Evolutionary conservation across 92 coral and sea anemone genomes (phyloP).

Genomic region (Zoanthus solanderi): DNA sequence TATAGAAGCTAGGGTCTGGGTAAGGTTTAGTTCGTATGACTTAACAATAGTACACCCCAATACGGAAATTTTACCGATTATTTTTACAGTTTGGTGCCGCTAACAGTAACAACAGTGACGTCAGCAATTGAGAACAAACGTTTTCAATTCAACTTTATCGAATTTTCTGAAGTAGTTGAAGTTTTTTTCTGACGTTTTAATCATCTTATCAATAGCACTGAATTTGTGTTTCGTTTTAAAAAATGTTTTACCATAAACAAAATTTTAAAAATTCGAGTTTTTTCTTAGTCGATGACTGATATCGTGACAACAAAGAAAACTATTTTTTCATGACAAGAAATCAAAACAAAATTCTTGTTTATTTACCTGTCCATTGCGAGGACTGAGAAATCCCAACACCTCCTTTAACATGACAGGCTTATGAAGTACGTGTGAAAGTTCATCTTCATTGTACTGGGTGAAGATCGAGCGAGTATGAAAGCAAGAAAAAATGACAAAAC

Average conservation of each 20-base stretch:
- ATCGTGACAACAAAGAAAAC: slow-evolving; percentile 1
- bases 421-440: slow-evolving; percentile 71
- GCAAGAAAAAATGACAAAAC: slow-evolving; percentile 66
- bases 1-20: too few species aligned
- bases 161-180: neutral
- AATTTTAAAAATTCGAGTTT: neutral
- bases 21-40: too few species aligned
- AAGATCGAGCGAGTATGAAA: slow-evolving; percentile 63
- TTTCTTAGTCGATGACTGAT: neutral
- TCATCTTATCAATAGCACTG: neutral
- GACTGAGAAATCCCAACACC: slow-evolving; percentile 81
- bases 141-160: neutral
- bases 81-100: neutral
- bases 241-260: neutral
- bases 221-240: neutral
- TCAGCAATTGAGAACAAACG: neutral
- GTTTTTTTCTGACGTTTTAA: neutral
- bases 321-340: neutral
- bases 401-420: slow-evolving; percentile 87
- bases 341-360: slow-evolving; percentile 12
- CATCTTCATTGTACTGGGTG: slow-evolving; percentile 60
- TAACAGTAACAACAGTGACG: neutral
- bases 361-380: slow-evolving; percentile 80
- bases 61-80: too few species aligned
- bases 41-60: too few species aligned